Evolutionary conservation across 2,888 invertebrate species (phyloP).

Genomic region (Scrobipalpa atriplicella): DNA sequence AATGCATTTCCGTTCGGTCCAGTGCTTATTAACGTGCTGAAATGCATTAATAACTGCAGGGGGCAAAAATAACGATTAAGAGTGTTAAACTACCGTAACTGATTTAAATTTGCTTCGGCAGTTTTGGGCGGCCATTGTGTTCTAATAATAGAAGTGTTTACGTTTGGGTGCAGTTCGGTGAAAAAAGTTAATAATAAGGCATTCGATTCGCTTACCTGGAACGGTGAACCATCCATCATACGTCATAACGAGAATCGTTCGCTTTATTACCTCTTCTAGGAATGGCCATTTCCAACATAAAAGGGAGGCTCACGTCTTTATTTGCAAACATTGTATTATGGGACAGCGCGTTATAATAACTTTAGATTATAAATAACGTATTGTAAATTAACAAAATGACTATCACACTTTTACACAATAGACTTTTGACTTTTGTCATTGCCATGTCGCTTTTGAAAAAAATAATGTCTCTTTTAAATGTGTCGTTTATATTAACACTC

Average conservation of each 20-base stretch:
- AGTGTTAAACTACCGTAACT: conserved; percentile 79
- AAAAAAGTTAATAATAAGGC: conserved; percentile 57
- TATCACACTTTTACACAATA: conserved; percentile 29
- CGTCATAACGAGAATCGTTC: conserved; percentile 70
- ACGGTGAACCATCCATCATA: conserved; percentile 70
- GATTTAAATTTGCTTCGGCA: conserved; percentile 74
- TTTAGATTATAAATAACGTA: too few species aligned
- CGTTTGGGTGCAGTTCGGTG: conserved; percentile 66
- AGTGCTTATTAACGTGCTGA: conserved; percentile 48
- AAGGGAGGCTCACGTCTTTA: conserved; percentile 67
- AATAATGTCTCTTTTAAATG: conserved; percentile 33
- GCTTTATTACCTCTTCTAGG: conserved; percentile 61
- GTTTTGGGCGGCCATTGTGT: conserved; percentile 68
- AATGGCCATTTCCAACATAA: conserved; percentile 50
- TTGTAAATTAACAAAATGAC: conserved; percentile 46
- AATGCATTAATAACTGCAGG: conserved; percentile 72
- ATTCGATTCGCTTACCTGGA: conserved; percentile 65
- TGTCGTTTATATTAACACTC: conserved; percentile 38
- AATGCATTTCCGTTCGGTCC: conserved; percentile 70
- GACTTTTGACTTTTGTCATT: conserved; percentile 39
- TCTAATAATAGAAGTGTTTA: conserved; percentile 74
- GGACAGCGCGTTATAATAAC: conserved; percentile 40
- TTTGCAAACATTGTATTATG: conserved; percentile 71
- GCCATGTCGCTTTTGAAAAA: conserved; percentile 26
- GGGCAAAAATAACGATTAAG: conserved; percentile 77